Evolutionary conservation across 2,113 vertebrate species (phyloP).

Genomic region (Rynchops niger): DNA sequence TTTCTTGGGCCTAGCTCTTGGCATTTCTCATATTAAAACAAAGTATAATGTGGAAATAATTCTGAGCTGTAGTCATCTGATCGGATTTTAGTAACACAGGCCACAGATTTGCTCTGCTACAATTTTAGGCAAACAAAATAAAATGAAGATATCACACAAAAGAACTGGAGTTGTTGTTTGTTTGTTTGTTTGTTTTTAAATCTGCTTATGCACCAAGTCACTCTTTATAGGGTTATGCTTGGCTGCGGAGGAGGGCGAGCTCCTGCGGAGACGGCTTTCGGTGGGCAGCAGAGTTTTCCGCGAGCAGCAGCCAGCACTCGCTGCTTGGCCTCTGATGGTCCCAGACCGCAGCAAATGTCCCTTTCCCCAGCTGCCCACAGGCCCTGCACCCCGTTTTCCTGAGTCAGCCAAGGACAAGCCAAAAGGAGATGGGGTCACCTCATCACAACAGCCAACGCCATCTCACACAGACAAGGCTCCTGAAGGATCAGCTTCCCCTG

Average conservation of each 20-base stretch:
- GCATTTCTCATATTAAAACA: constrained; percentile 56
- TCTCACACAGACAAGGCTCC: neutral
- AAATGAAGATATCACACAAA: neutral
- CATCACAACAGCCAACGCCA: neutral
- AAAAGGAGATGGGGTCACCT: neutral
- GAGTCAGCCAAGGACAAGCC: neutral
- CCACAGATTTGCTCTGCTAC: neutral
- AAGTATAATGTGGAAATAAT: constrained; percentile 57
- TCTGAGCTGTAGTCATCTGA: constrained; percentile 2
- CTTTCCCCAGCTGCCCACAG: neutral
- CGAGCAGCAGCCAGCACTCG: neutral
- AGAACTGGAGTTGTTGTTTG: neutral
- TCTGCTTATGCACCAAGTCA: neutral
- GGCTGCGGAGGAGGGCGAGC: neutral
- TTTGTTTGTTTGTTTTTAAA: neutral
- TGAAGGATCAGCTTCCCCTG: constrained; percentile 33
- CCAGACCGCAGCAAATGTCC: neutral
- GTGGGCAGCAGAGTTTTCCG: neutral
- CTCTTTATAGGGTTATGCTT: neutral
- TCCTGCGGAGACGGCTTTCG: neutral
- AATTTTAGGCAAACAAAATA: neutral
- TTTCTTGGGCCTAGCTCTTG: constrained; percentile 48
- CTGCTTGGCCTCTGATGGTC: neutral
- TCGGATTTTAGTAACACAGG: neutral
- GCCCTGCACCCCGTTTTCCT: neutral